A percentile compares a stretch with the other conserved stretches of the same genome.
Conservation (phyloP, 2,888 invertebrate species). For the Acanthacorydalis orientalis region DNA sequence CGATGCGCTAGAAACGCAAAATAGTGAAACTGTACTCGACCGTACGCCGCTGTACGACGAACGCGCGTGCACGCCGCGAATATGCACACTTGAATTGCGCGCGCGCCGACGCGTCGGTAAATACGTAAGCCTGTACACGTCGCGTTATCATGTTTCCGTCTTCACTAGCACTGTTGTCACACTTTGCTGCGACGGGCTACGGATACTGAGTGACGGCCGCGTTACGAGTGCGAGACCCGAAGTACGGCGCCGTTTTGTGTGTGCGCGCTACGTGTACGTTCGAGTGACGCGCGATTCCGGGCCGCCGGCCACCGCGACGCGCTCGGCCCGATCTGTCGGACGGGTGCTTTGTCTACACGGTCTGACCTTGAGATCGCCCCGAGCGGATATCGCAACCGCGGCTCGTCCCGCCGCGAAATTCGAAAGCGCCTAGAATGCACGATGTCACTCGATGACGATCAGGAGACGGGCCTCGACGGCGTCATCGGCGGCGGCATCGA, state of each 20-base stretch:
- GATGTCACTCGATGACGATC: too few relatives aligned
- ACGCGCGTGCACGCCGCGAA: too few relatives aligned
- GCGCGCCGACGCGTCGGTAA: too few relatives aligned
- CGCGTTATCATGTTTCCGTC: constrained; percentile 12
- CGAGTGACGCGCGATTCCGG: background rate
- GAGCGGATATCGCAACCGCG: constrained; percentile 6
- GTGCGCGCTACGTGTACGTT: background rate
- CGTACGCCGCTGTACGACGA: too few relatives aligned
- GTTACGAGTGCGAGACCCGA: background rate
- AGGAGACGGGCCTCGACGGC: constrained; percentile 8
- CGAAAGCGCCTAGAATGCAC: background rate
- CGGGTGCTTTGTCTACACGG: constrained; percentile 5
- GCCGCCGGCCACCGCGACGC: background rate
- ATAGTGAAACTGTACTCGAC: too few relatives aligned
- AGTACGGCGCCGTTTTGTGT: background rate
- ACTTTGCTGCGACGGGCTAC: constrained; percentile 18
- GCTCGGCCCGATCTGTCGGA: background rate
- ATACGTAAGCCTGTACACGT: background rate
- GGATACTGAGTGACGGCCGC: constrained; percentile 6
- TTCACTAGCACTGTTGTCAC: constrained; percentile 27
- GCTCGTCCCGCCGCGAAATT: background rate
- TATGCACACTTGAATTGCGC: too few relatives aligned
- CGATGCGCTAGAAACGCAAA: too few relatives aligned
- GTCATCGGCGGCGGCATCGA: constrained; percentile 22
- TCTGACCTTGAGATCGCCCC: constrained; percentile 9